These are phyloP conservation scores for Drosophila bocqueti DNA, from an alignment of 1,140 invertebrate species.

Conservation along the genomic window DNA sequence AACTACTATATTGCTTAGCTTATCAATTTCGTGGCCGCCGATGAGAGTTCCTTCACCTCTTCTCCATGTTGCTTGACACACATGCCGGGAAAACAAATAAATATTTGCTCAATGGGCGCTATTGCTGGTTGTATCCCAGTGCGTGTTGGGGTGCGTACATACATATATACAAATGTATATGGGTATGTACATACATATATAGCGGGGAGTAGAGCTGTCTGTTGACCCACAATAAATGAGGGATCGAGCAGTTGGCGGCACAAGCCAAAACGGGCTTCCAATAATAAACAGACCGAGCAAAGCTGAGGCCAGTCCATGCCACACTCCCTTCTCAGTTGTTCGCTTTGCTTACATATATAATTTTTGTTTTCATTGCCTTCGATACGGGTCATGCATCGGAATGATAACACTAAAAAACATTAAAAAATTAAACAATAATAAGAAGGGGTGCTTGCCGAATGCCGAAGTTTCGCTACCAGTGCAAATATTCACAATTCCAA, in stretches of 20 bases:
- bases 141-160: constrained; percentile 2
- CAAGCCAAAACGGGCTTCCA: constrained; percentile 55
- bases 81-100: constrained; percentile 47
- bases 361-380: constrained; percentile 47
- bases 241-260: constrained; percentile 31
- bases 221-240: constrained; percentile 62
- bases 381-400: constrained; percentile 43
- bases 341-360: constrained; percentile 33
- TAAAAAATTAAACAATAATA: constrained; percentile 7
- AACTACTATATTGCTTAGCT: constrained; percentile 40
- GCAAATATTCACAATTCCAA: neutral
- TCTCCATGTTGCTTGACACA: constrained; percentile 29
- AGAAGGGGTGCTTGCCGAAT: neutral
- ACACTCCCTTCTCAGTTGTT: constrained; percentile 8
- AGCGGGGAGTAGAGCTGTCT: constrained; percentile 21
- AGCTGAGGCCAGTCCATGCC: constrained; percentile 7
- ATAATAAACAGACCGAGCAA: constrained; percentile 48
- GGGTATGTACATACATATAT: neutral
- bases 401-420: constrained; percentile 30
- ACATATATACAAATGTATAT: neutral
- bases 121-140: constrained; percentile 18
- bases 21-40: constrained; percentile 46
- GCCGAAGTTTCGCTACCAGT: neutral
- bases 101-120: constrained; percentile 56
- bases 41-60: constrained; percentile 53